Evolutionary conservation across 2,888 invertebrate species (phyloP).

Genomic region (Nipponacmea schrenckii): DNA sequence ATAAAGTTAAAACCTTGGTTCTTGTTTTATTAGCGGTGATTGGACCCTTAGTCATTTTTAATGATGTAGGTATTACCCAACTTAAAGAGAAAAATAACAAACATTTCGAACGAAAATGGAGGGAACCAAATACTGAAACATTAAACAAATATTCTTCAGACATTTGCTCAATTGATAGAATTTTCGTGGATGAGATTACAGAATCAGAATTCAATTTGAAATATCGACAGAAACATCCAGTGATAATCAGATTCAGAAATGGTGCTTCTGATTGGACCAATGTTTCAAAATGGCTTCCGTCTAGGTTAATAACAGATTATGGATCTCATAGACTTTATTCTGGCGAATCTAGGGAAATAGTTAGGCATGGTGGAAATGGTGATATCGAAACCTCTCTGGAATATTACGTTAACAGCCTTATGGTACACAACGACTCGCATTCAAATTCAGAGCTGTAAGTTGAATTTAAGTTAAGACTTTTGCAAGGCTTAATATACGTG

Average conservation of each 20-base stretch:
- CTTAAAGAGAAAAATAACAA: neutral
- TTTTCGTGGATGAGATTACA: slow-evolving; percentile 38
- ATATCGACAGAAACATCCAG: slow-evolving; percentile 51
- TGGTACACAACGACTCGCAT: slow-evolving; percentile 16
- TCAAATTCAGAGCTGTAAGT: too few species aligned
- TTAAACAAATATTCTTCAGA: slow-evolving; percentile 32
- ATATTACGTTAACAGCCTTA: slow-evolving; percentile 45
- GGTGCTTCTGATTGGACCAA: slow-evolving; percentile 57
- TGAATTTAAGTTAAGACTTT: too few species aligned
- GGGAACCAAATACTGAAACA: slow-evolving; percentile 36
- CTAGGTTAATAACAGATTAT: slow-evolving; percentile 44
- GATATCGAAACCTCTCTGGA: slow-evolving; percentile 45
- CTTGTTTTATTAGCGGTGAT: slow-evolving; percentile 7
- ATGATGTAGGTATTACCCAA: slow-evolving; percentile 3
- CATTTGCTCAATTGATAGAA: slow-evolving; percentile 49
- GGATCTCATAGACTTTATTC: slow-evolving; percentile 49
- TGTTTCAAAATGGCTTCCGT: slow-evolving; percentile 47
- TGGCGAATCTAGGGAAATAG: slow-evolving; percentile 57
- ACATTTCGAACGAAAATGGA: slow-evolving; percentile 40
- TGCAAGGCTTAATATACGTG: too few species aligned
- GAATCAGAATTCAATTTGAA: slow-evolving; percentile 46
- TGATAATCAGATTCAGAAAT: slow-evolving; percentile 52
- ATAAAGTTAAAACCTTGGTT: neutral
- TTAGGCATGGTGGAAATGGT: slow-evolving; percentile 56
- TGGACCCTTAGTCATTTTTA: slow-evolving; percentile 14